Base-by-base conservation (phyloP, 92 coral and sea anemone genomes). In the Palythoa heliodiscus region DNA sequence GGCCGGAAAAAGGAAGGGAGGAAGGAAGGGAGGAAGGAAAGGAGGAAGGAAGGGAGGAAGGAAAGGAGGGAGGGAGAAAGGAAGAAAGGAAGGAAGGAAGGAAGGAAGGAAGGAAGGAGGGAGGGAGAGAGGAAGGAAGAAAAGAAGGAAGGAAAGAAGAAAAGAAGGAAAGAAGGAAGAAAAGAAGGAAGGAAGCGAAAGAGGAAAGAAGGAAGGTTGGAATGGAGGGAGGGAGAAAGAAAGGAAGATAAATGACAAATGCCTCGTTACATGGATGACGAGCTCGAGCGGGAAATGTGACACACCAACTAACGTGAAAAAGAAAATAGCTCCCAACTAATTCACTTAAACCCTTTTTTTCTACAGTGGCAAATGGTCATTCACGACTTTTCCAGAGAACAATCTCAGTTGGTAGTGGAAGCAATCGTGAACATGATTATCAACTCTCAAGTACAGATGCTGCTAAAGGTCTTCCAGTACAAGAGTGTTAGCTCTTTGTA, bases 401-500 rank as follows among this genome's bases (percentile, higher is more conserved):
- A 92, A 64, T 76, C 95, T 17, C 98, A 91, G 52, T 83, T 92
- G 43, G 93, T 90, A 58, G 93, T 95, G n/a, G 98, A 96, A 86
- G 94, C 98, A 17, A 92, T 94, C 55, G 98, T 96, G 3, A 96
- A 96, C 82, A 91, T 96, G 93, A 94, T 96, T 86, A 93, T 96
- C 87, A 95, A 96, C 71, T 89, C 98, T 1, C 98, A 96, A 88
- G 98, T 96, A 15, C 98, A 96, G 86, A 94, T 92, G 1, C 91
- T 96, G 22, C 91, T 96, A 13, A 93, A 91, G 75, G 98, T 94
- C 3, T 96, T 96, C 75, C 98, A 96, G 57, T 96, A 96, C 92
- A 96, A 96, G 55, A 96, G 98, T 72, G 98, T 96, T 69, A 96
- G 98, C 67, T 96, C 98, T 1, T 73, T 96, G 83, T 96, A 96